These are phyloP conservation scores for Aphrocallistes beatrix DNA, from an alignment of 37 sponge, comb jelly and placozoan species.

Conservation along the genomic window DNA sequence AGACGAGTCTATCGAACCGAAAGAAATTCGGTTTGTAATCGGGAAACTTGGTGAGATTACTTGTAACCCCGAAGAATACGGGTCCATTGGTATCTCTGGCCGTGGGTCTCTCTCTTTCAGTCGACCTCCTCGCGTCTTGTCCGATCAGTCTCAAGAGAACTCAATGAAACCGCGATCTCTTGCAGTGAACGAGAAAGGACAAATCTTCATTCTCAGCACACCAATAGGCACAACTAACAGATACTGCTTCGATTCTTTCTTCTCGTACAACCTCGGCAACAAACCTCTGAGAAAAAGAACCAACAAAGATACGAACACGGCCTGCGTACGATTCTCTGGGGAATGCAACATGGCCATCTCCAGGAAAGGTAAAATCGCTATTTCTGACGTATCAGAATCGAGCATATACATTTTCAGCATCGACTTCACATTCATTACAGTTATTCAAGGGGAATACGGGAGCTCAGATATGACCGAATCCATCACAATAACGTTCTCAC, in stretches of 20 bases:
- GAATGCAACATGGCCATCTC: background rate
- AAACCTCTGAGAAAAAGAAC: background rate
- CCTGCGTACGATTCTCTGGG: background rate
- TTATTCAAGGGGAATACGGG: background rate
- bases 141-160: background rate
- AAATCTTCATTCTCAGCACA: background rate
- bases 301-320: background rate
- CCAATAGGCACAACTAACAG: background rate
- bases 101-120: background rate
- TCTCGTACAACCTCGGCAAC: background rate
- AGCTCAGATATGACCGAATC: background rate
- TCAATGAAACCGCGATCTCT: background rate
- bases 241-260: background rate
- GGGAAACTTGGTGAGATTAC: background rate
- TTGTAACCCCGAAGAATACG: background rate
- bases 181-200: background rate
- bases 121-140: background rate
- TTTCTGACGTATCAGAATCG: background rate
- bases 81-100: background rate
- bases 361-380: background rate
- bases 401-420: constrained; percentile 8
- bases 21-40: background rate
- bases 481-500: background rate
- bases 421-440: background rate
- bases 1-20: background rate